A percentile compares a stretch with the other conserved stretches of the same genome.
phyloP scores from a whole-genome alignment of 2,888 invertebrate genomes.

The Ennomos erosarius region DNA sequence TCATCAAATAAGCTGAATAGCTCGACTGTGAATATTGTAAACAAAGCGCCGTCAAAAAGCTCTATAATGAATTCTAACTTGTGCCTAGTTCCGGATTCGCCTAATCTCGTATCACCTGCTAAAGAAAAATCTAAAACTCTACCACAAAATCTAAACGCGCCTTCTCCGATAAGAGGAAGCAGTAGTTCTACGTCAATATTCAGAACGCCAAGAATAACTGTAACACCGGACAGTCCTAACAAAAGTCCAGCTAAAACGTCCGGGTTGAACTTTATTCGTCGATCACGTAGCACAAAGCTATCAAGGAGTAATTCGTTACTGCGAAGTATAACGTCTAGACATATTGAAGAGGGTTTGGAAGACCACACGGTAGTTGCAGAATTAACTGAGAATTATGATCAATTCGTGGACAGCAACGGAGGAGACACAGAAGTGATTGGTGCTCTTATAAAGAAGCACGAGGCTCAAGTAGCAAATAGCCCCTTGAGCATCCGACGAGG shows the following conservation, averaged over 20 bases:
- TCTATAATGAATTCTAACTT: slow-evolving; percentile 76
- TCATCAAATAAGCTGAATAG: slow-evolving; percentile 73
- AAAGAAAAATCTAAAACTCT: slow-evolving; percentile 87
- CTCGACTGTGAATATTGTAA: slow-evolving; percentile 68
- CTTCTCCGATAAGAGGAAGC: slow-evolving; percentile 78
- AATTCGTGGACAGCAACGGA: slow-evolving; percentile 71
- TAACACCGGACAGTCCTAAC: slow-evolving; percentile 79
- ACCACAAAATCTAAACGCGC: slow-evolving; percentile 83
- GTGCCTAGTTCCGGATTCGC: slow-evolving; percentile 77
- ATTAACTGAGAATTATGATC: slow-evolving; percentile 73
- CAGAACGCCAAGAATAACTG: slow-evolving; percentile 73
- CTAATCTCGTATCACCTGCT: slow-evolving; percentile 71
- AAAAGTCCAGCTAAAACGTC: slow-evolving; percentile 83
- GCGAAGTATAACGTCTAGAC: slow-evolving; percentile 83
- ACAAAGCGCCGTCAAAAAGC: slow-evolving; percentile 62
- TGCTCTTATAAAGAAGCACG: slow-evolving; percentile 78
- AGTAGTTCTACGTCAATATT: slow-evolving; percentile 79
- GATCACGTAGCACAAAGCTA: slow-evolving; percentile 90
- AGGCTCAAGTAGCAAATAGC: slow-evolving; percentile 73
- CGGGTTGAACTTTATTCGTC: slow-evolving; percentile 87
- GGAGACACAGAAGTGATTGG: slow-evolving; percentile 74
- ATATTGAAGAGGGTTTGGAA: slow-evolving; percentile 77
- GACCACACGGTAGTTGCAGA: slow-evolving; percentile 71
- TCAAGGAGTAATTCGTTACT: slow-evolving; percentile 88
- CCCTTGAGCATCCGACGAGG: slow-evolving; percentile 77